These are phyloP conservation scores for Sturnira hondurensis DNA, from an alignment of 2,113 vertebrate species.

Conservation along the genomic window DNA sequence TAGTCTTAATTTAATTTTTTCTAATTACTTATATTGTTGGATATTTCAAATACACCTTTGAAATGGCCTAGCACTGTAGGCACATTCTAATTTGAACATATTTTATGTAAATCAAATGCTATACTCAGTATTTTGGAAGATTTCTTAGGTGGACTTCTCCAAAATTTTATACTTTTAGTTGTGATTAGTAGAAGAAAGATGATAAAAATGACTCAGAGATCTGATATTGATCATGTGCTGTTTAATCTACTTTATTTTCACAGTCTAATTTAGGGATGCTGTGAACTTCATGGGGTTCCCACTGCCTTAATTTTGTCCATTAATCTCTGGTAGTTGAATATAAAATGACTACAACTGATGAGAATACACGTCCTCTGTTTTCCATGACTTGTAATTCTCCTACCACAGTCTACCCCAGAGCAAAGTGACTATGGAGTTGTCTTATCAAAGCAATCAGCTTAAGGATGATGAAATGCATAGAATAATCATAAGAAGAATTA, in stretches of 20 bases:
- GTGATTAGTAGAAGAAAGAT: neutral
- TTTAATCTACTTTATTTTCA: neutral
- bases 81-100: neutral
- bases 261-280: neutral
- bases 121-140: neutral
- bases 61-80: neutral
- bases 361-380: neutral
- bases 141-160: neutral
- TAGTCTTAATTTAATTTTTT: neutral
- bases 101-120: neutral
- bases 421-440: neutral
- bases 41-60: neutral
- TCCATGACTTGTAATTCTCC: neutral
- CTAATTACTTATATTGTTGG: neutral
- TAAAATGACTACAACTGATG: neutral
- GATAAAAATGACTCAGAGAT: neutral
- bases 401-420: neutral
- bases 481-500: neutral
- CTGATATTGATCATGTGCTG: neutral
- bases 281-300: neutral
- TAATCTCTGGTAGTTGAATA: constrained; percentile 27
- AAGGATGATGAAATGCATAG: neutral
- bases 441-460: neutral
- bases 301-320: neutral
- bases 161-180: neutral